Percentiles rank a stretch among this genome's conserved stretches.
Conservation (phyloP, 2,113 vertebrate genomes). For the Suricata suricatta region DNA sequence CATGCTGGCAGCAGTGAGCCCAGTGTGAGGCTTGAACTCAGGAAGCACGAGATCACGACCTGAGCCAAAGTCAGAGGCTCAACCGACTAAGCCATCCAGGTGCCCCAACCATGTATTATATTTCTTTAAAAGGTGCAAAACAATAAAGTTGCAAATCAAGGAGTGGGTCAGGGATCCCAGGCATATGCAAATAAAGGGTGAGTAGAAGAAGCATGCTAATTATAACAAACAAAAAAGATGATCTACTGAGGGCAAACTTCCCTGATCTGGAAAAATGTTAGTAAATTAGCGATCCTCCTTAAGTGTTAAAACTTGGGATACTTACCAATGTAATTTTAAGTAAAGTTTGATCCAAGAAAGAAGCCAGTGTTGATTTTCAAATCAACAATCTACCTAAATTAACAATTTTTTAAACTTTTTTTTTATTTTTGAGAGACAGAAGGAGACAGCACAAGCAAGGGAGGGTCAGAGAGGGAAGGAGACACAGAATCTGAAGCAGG, state of each 20-base stretch:
- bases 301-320: not conserved
- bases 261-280: not conserved
- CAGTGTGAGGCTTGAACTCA: no score
- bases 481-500: no score
- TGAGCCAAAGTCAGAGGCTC: no score
- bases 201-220: not conserved
- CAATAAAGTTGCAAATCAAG: not conserved
- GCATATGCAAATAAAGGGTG: not conserved
- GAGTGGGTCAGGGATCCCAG: not conserved
- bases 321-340: not conserved
- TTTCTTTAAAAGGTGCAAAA: not conserved
- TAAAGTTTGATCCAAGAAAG: not conserved
- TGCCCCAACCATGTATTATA: no score
- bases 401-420: not conserved
- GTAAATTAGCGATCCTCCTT: not conserved
- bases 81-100: no score
- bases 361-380: not conserved
- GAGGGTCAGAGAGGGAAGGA: no score
- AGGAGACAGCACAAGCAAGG: no score
- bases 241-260: not conserved
- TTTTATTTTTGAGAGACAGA: no score
- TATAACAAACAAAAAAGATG: not conserved
- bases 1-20: no score
- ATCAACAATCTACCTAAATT: not conserved
- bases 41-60: no score